Conservation (phyloP, 2,113 vertebrate species). For the Monopterus albus region DNA sequence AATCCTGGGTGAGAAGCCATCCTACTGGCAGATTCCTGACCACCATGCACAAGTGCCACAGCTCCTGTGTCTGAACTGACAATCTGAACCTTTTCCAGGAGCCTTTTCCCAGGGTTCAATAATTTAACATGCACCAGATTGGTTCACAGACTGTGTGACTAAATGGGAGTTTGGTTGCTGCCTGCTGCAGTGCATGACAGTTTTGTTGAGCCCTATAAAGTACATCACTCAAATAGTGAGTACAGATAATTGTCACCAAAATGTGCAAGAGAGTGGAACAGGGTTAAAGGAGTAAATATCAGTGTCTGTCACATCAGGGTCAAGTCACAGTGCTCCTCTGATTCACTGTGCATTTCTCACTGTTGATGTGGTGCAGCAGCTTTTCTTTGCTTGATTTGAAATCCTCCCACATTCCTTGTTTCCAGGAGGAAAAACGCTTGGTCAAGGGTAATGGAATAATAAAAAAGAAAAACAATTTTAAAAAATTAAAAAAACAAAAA, state of each 20-base stretch:
- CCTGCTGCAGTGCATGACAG: slow-evolving; percentile 2
- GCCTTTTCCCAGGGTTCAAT: slow-evolving; percentile 68
- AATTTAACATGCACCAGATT: slow-evolving; percentile 74
- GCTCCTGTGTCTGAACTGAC: slow-evolving; percentile 35
- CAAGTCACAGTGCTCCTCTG: too few species aligned
- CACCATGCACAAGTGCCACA: slow-evolving; percentile 56
- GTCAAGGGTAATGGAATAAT: slow-evolving; percentile 63
- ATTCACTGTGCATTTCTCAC: neutral
- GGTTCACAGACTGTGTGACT: slow-evolving; percentile 51
- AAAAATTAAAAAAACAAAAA: slow-evolving; percentile 33
- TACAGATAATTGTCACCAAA: slow-evolving; percentile 48
- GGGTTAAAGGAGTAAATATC: slow-evolving; percentile 37
- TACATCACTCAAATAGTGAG: slow-evolving; percentile 34
- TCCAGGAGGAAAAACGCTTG: slow-evolving; percentile 63
- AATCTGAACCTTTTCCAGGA: slow-evolving; percentile 68
- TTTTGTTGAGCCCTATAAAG: slow-evolving; percentile 29
- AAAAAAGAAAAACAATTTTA: slow-evolving; percentile 35
- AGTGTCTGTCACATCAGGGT: too few species aligned
- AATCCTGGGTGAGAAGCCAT: slow-evolving; percentile 69
- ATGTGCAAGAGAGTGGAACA: slow-evolving; percentile 47
- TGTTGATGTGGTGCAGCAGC: neutral
- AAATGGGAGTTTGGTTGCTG: slow-evolving; percentile 54
- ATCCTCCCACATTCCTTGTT: slow-evolving; percentile 55
- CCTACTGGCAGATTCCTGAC: slow-evolving; percentile 62
- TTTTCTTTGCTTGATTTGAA: slow-evolving; percentile 35